phyloP scores from a whole-genome alignment of 64 coral and sea anemone genomes.

The Platygyra sinensis region DNA sequence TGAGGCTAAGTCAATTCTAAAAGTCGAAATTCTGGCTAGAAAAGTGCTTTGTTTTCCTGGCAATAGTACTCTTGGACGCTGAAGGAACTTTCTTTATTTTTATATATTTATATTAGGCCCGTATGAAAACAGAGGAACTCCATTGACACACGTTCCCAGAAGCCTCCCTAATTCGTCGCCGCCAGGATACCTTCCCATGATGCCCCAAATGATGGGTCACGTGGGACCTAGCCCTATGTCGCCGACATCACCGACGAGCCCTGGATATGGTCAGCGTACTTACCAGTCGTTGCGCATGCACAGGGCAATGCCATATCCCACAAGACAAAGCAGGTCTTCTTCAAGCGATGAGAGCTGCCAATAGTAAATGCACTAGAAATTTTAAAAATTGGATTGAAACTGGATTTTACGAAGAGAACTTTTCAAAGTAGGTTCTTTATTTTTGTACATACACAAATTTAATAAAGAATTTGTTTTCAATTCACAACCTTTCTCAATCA shows the following conservation, averaged over 20 bases:
- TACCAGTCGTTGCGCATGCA: conserved; percentile 54
- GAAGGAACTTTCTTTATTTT: too few species aligned
- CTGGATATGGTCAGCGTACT: conserved; percentile 55
- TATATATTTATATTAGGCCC: conserved; percentile 1
- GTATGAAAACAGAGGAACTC: conserved; percentile 38
- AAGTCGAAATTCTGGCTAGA: too few species aligned
- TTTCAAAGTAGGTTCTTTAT: not conserved
- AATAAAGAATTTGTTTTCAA: not conserved
- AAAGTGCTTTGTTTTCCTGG: too few species aligned
- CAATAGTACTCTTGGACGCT: not conserved
- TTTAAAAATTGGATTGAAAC: conserved; percentile 4
- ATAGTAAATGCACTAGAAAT: not conserved
- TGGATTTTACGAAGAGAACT: not conserved
- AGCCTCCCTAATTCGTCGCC: conserved; percentile 23
- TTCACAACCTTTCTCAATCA: not conserved
- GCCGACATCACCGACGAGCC: conserved; percentile 48
- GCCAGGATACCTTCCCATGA: conserved; percentile 46
- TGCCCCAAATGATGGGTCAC: conserved; percentile 60
- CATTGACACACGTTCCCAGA: conserved; percentile 25
- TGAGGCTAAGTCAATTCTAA: too few species aligned
- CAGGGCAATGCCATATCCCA: conserved; percentile 39
- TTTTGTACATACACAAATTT: not conserved
- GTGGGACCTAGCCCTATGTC: conserved; percentile 27
- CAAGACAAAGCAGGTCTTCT: conserved; percentile 36
- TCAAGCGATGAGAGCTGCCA: conserved; percentile 39